Conservation (phyloP, 2,113 vertebrate genomes). For the Atrichornis clamosus region DNA sequence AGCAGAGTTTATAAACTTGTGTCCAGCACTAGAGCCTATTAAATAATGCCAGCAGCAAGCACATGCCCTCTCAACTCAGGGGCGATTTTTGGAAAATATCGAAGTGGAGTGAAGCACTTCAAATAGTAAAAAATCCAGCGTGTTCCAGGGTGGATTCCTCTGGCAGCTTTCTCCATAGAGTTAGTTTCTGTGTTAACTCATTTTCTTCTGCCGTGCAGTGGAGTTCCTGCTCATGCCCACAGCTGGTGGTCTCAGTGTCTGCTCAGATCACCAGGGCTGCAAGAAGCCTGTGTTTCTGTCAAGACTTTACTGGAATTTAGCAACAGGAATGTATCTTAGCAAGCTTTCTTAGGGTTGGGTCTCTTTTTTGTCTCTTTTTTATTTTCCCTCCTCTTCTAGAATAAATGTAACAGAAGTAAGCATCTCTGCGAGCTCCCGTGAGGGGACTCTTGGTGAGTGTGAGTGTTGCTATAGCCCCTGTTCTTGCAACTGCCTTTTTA, state of each 20-base stretch:
- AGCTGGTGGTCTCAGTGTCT: not conserved
- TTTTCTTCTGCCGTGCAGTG: not conserved
- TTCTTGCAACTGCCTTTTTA: not conserved
- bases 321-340: not conserved
- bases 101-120: not conserved
- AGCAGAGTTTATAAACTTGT: not conserved
- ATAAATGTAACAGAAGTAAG: not conserved
- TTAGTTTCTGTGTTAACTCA: not conserved
- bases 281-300: not conserved
- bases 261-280: not conserved
- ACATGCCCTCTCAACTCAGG: fast-evolving
- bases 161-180: not conserved
- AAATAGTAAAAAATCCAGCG: not conserved
- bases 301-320: not conserved
- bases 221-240: not conserved
- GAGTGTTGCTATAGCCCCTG: not conserved
- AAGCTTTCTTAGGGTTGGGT: not conserved
- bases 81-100: not conserved
- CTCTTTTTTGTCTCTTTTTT: fast-evolving
- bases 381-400: not conserved
- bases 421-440: not conserved
- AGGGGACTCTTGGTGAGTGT: not conserved
- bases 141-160: not conserved
- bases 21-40: not conserved
- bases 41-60: not conserved